phyloP scores from a whole-genome alignment of 2,888 invertebrate species.

The Cinara cedri region DNA sequence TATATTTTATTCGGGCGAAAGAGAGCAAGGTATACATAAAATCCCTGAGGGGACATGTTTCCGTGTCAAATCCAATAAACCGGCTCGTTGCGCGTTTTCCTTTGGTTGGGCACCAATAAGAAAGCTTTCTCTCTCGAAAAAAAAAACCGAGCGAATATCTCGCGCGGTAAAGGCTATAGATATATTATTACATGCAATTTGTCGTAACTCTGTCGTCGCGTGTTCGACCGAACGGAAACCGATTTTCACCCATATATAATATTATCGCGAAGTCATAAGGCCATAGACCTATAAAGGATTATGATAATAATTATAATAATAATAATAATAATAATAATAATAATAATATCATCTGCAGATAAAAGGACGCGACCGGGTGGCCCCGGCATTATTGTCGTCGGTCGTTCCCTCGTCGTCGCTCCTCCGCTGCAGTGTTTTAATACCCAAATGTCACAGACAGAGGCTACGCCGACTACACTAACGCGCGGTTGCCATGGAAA shows the following conservation, averaged over 20 bases:
- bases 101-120: not conserved
- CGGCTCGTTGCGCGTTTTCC: constrained; percentile 24
- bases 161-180: not conserved
- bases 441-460: constrained; percentile 53
- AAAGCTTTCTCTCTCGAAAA: too few species aligned
- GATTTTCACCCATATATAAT: not conserved
- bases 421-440: constrained; percentile 22
- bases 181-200: not conserved
- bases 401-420: constrained; percentile 17
- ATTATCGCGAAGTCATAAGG: constrained; percentile 33
- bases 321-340: not conserved
- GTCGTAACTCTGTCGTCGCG: too few species aligned
- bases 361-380: constrained; percentile 36
- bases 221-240: constrained; percentile 28
- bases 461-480: not conserved
- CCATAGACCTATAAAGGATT: constrained; percentile 45
- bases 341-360: not conserved
- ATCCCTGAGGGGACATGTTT: constrained; percentile 42
- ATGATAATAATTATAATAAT: not conserved
- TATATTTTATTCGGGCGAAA: constrained; percentile 6
- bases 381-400: not conserved
- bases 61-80: constrained; percentile 54
- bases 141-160: not conserved
- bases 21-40: constrained; percentile 14
- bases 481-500: constrained; percentile 43